These are phyloP conservation scores for Drosophila subobscura DNA, from an alignment of 1,140 invertebrate genomes.

Conservation along the genomic window DNA sequence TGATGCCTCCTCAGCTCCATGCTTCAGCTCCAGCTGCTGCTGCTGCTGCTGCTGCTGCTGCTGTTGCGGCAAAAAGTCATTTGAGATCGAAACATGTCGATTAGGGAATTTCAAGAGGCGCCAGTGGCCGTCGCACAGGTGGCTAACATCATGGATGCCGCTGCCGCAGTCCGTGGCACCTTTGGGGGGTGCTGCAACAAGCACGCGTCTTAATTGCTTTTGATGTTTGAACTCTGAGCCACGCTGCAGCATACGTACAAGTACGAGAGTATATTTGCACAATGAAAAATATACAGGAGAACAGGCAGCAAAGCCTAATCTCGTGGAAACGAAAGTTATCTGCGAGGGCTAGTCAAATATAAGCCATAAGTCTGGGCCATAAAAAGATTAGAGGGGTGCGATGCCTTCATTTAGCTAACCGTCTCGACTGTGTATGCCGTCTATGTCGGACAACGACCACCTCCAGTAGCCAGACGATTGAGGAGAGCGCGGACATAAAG, in stretches of 20 bases:
- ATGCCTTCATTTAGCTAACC: conserved; percentile 11
- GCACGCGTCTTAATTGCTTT: conserved; percentile 83
- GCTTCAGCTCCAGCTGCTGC: not conserved
- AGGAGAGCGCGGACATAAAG: conserved; percentile 45
- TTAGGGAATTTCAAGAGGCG: conserved; percentile 82
- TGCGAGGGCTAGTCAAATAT: conserved; percentile 35
- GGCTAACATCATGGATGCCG: conserved; percentile 58
- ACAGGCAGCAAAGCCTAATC: conserved; percentile 9
- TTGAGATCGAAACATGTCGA: conserved; percentile 82
- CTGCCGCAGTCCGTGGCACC: conserved; percentile 46
- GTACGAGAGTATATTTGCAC: conserved; percentile 53
- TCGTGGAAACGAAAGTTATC: conserved; percentile 25
- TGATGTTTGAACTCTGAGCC: conserved; percentile 81
- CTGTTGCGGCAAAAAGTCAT: conserved; percentile 57
- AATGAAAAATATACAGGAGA: conserved; percentile 22
- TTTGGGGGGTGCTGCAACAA: conserved; percentile 64
- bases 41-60: conserved; percentile 20
- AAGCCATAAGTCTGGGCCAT: conserved; percentile 15
- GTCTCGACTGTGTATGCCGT: not conserved
- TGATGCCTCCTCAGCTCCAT: not conserved
- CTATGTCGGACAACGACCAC: not conserved
- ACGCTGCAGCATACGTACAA: conserved; percentile 43
- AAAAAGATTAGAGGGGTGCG: not conserved
- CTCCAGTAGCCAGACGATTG: conserved; percentile 46
- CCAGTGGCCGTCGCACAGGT: conserved; percentile 75